These are phyloP conservation scores for Lydus trimaculatus DNA, from an alignment of 2,888 invertebrate genomes.

Conservation along the genomic window DNA sequence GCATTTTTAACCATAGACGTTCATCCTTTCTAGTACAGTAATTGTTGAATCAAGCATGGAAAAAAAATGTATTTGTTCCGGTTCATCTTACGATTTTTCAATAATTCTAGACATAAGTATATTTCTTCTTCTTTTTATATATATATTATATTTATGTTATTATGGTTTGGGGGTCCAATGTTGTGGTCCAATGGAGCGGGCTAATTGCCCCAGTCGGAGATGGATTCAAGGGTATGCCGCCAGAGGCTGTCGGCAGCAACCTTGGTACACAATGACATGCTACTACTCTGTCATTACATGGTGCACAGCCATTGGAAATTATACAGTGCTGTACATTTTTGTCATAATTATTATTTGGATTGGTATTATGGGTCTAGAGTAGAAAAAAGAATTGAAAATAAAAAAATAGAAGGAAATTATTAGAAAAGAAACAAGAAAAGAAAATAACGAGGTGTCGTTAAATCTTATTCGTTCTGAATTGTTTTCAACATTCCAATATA, in stretches of 20 bases:
- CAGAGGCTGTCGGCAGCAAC: conserved; percentile 52
- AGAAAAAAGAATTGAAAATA: conserved; percentile 45
- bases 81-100: background rate
- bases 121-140: background rate
- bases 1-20: too few species aligned
- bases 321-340: conserved; percentile 55
- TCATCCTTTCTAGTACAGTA: too few species aligned
- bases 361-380: conserved; percentile 45
- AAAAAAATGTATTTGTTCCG: background rate
- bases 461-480: conserved; percentile 37
- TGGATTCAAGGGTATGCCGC: conserved; percentile 43
- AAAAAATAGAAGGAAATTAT: background rate
- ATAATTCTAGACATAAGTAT: background rate
- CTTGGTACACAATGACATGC: conserved; percentile 55
- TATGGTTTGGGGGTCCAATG: background rate
- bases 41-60: background rate
- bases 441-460: conserved; percentile 53
- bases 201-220: conserved; percentile 35
- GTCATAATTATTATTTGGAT: conserved; percentile 58
- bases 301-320: conserved; percentile 54
- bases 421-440: conserved; percentile 27
- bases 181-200: conserved; percentile 18
- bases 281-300: conserved; percentile 54
- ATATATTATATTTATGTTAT: background rate
- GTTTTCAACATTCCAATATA: conserved; percentile 37